phyloP scores from a whole-genome alignment of 2,797 vertebrate genomes.

The Ctenosaura bakeri region DNA sequence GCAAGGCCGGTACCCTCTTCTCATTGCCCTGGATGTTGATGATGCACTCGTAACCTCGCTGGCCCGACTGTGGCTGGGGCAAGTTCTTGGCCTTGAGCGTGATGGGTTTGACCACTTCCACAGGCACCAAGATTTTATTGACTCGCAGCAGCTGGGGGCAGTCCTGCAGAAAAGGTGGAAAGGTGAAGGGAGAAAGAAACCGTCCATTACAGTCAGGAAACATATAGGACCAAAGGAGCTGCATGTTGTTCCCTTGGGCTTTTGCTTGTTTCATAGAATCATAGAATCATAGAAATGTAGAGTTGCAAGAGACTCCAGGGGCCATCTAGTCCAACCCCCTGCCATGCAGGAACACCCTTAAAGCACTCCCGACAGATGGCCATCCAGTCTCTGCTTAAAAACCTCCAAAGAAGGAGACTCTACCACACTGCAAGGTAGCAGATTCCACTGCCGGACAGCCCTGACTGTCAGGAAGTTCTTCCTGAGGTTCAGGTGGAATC shows the following conservation, averaged over 20 bases:
- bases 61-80: slow-evolving; percentile 96
- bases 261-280: too few relatives aligned
- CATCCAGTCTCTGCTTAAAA: too few relatives aligned
- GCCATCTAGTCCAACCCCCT: too few relatives aligned
- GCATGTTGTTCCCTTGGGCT: not conserved
- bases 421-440: too few relatives aligned
- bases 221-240: not conserved
- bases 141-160: slow-evolving; percentile 94
- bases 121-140: slow-evolving; percentile 93
- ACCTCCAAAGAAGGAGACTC: too few relatives aligned
- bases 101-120: slow-evolving; percentile 95
- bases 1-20: slow-evolving; percentile 92
- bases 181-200: slow-evolving; percentile 11
- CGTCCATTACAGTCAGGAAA: fast-evolving
- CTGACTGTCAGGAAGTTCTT: too few relatives aligned
- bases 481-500: too few relatives aligned
- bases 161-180: slow-evolving; percentile 82
- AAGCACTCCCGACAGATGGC: too few relatives aligned
- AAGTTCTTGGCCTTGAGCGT: slow-evolving; percentile 95
- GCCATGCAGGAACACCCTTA: too few relatives aligned
- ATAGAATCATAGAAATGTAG: too few relatives aligned
- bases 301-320: too few relatives aligned
- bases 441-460: too few relatives aligned
- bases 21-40: slow-evolving; percentile 93
- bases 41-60: slow-evolving; percentile 95